Evolutionary conservation across 1,140 invertebrate genomes (phyloP).

Genomic region (Heliconius nattereri): DNA sequence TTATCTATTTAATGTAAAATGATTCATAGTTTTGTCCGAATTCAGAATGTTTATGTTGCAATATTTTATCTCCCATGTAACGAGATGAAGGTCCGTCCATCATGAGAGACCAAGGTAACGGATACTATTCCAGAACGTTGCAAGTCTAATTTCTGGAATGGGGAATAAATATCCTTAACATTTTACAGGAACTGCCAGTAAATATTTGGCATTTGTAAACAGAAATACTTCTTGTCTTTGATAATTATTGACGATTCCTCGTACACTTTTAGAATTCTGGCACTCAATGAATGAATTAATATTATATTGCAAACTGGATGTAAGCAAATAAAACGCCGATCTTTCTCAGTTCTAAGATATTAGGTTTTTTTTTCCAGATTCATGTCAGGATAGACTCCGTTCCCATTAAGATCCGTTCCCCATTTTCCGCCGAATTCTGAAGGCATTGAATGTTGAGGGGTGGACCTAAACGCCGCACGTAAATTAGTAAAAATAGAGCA

Average conservation of each 20-base stretch:
- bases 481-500: too few species aligned
- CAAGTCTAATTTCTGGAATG: slow-evolving; percentile 11
- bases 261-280: neutral
- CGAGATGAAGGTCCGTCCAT: slow-evolving; percentile 16
- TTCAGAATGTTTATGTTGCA: slow-evolving; percentile 42
- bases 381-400: too few species aligned
- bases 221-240: neutral
- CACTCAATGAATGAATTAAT: neutral
- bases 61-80: slow-evolving; percentile 17
- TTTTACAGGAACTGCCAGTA: neutral
- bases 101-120: neutral
- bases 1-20: slow-evolving; percentile 26
- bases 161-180: neutral
- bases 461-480: too few species aligned
- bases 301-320: too few species aligned
- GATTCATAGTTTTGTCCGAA: slow-evolving; percentile 37
- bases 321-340: too few species aligned
- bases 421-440: too few species aligned
- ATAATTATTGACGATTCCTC: neutral
- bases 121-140: slow-evolving; percentile 6
- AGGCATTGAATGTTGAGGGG: too few species aligned
- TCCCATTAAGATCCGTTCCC: too few species aligned
- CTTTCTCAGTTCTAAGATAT: too few species aligned
- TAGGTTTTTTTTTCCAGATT: too few species aligned
- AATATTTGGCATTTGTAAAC: neutral